Evolutionary conservation across 2,888 invertebrate genomes (phyloP).

Genomic region (Polymixis lichenea): DNA sequence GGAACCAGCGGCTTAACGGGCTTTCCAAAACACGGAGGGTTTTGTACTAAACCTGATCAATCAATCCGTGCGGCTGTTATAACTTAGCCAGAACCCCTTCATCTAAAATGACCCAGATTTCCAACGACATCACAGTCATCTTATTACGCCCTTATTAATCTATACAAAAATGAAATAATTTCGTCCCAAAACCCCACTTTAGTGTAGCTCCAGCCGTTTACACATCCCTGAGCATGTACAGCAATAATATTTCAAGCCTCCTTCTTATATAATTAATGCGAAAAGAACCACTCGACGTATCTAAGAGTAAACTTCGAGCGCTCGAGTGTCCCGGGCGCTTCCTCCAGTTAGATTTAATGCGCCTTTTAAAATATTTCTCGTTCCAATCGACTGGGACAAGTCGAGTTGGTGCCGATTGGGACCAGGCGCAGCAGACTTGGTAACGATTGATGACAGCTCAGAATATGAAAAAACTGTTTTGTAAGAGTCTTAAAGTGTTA

Average conservation of each 20-base stretch:
- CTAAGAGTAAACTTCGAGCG: slow-evolving; percentile 60
- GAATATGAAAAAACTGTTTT: slow-evolving; percentile 32
- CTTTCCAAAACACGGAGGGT: too few relatives aligned
- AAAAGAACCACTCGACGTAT: slow-evolving; percentile 59
- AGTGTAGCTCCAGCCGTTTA: slow-evolving; percentile 41
- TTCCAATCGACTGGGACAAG: slow-evolving; percentile 57
- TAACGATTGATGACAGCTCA: slow-evolving; percentile 44
- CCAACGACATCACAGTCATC: not conserved
- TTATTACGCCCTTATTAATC: slow-evolving; percentile 37
- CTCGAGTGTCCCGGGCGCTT: slow-evolving; percentile 44
- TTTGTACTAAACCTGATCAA: too few relatives aligned
- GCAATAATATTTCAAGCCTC: slow-evolving; percentile 60
- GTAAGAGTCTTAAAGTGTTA: slow-evolving; percentile 18
- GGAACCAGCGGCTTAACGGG: too few relatives aligned
- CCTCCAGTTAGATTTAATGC: slow-evolving; percentile 68
- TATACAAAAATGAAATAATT: slow-evolving; percentile 25
- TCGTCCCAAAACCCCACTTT: slow-evolving; percentile 40
- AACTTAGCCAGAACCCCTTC: too few relatives aligned
- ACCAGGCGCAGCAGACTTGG: slow-evolving; percentile 16
- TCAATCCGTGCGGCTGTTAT: too few relatives aligned
- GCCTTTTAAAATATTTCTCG: slow-evolving; percentile 71
- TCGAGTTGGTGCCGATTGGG: slow-evolving; percentile 44
- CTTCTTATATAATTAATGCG: slow-evolving; percentile 67
- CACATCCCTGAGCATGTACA: slow-evolving; percentile 59
- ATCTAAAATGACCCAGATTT: slow-evolving; percentile 10